Base-by-base conservation (phyloP, 2,797 vertebrate species). In the Neosilurus hyrtlii region DNA sequence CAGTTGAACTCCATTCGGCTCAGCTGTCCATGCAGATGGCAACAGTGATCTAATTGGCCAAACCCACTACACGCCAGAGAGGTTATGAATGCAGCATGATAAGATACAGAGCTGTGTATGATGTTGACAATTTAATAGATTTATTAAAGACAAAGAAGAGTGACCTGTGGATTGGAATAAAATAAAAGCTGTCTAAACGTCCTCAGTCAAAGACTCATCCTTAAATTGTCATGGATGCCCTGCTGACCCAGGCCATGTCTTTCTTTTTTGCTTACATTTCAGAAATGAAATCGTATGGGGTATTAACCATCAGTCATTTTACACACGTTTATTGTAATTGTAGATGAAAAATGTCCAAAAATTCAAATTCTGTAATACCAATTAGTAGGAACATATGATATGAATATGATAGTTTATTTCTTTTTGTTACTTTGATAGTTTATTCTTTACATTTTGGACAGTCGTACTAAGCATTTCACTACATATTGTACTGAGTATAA, bases 11-110 rank as follows among this genome's bases (percentile, higher is more conserved):
- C 80, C 54, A 82, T 83, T 84, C 83, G 2, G 49, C 79, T 89
- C 83, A 86, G 84, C 87, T 87, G 86, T 88, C 75, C 77, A 79
- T 82, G 82, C 87, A 88, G 80, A 88, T 89, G 87, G 83, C 79
- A 84, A 59, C 70, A 72, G 82, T 82, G 85, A 86, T 87, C 78
- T 86, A 82, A 86, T 83, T 74, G 77, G 66, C 66, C 61, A 83
- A 86, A 77, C 79, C 78, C 52, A 37, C 63, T 73, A 67, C 72
- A 82, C 54, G 63, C 74, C 63, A 67, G 22, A 79, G 79, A 62
- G 54, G 74, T 59, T 75, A 62, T 37, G 56, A 81, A 73, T 57
- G 79, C 43, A 20, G 78, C 67, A 81, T 63, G 76, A 71, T 63
- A 72, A 37, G 30, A 72, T 67, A 52, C 71, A 76, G 67, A 68